Evolutionary conservation across 2,888 invertebrate species (phyloP).

Genomic region (Sesia bembeciformis): DNA sequence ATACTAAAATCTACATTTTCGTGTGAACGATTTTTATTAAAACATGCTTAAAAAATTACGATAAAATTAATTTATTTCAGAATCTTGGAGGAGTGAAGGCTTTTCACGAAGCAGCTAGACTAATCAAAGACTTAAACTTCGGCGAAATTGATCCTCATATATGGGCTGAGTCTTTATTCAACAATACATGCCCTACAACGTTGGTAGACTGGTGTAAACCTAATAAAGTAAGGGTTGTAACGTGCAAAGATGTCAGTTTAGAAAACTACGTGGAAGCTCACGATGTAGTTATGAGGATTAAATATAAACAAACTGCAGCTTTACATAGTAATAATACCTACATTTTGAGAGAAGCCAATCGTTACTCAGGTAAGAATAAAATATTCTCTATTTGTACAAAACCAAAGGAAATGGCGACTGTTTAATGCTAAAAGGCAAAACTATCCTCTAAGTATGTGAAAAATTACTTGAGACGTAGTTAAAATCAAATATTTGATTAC

Average conservation of each 20-base stretch:
- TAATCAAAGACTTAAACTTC: constrained; percentile 54
- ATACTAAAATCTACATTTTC: too few relatives aligned
- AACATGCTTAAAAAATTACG: too few relatives aligned
- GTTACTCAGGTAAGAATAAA: constrained; percentile 52
- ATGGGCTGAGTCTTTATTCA: constrained; percentile 62
- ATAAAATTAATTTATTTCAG: constrained; percentile 29
- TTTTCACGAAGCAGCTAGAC: constrained; percentile 61
- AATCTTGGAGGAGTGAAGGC: constrained; percentile 58
- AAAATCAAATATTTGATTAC: too few relatives aligned
- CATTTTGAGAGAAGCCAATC: constrained; percentile 55
- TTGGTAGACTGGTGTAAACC: constrained; percentile 67
- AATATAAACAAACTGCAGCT: constrained; percentile 57
- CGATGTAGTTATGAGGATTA: constrained; percentile 62
- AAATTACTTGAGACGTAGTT: background rate
- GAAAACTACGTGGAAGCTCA: constrained; percentile 68
- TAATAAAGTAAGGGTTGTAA: constrained; percentile 54
- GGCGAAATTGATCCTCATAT: constrained; percentile 52
- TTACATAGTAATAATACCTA: constrained; percentile 64
- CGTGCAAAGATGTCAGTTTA: constrained; percentile 70
- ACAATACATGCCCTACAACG: constrained; percentile 54
- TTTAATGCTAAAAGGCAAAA: too few relatives aligned
- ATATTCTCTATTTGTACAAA: background rate
- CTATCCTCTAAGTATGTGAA: background rate
- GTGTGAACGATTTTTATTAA: too few relatives aligned
- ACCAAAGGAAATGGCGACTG: too few relatives aligned